Evolutionary conservation across 2,113 vertebrate species (phyloP).

Genomic region (Desmodus rotundus): DNA sequence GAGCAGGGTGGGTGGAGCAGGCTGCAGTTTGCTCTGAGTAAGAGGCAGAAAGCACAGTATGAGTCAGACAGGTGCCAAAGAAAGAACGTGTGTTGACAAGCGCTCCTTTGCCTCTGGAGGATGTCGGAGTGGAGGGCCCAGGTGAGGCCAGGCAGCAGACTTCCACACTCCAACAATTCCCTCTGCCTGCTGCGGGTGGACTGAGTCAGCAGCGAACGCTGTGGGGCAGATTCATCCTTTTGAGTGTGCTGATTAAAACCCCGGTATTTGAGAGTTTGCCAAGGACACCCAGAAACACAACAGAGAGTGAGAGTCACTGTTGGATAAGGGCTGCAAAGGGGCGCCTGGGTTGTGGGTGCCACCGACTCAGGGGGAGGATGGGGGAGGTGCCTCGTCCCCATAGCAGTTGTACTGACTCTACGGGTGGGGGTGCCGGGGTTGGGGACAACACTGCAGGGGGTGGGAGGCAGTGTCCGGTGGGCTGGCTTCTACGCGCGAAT

Average conservation of each 20-base stretch:
- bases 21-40: fast-evolving
- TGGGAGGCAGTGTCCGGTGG: neutral
- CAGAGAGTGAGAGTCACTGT: neutral
- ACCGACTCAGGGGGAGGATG: neutral
- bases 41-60: neutral
- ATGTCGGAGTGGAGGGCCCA: no score
- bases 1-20: neutral
- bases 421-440: neutral
- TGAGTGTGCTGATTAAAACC: neutral
- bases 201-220: neutral
- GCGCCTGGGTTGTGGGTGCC: neutral
- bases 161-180: neutral
- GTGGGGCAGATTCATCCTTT: neutral
- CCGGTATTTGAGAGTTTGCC: neutral
- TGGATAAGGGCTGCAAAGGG: neutral
- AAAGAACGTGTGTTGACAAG: neutral
- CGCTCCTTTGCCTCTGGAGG: neutral
- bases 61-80: neutral
- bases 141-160: neutral
- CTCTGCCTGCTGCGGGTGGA: fast-evolving
- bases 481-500: neutral
- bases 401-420: neutral
- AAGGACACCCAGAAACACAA: neutral
- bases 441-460: neutral
- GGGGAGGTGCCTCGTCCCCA: no score